Base-by-base conservation (phyloP, 2,113 vertebrate genomes). In the Gobiocypris rarus region DNA sequence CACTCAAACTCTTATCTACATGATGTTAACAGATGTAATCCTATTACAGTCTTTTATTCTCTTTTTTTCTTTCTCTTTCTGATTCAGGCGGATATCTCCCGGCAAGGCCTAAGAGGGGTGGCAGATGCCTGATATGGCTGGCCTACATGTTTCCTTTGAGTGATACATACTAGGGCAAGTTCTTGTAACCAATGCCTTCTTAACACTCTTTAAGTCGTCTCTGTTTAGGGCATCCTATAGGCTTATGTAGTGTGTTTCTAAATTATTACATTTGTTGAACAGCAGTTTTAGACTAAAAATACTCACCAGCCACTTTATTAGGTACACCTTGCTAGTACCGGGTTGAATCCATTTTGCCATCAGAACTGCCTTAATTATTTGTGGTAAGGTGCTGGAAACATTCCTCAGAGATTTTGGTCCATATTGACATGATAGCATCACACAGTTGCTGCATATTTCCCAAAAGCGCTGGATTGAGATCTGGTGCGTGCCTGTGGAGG, bases 11-110 rank as follows among this genome's bases (percentile, higher is more conserved):
- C 84, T 83, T 85, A 88, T 83, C 87, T 89, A 87, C 85, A 85
- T 78, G 88, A 89, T 87, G 89, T 88, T 90, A 91, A 89, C 90
- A 88, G 84, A 89, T 87, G 87, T 90, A 90, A 90, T 90, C 88
- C 90, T 86, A 90, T 90, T 91, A 89, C 75, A 83, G 78, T 67
- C 80, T 59, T 75, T 84, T 82, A 82, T 70, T 75, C 28, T 75
- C 45, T 69, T 22, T 63, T n/a, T 69, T 17, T 73, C 70, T 82
- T 26, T 31, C 75, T 75, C 31, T 75, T 26, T 63, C n/a, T 38
- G 45, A 63, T 38, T 13, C 82, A 50, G 78, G 28, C 63, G 2
- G 1, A 34, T 54, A 52, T 85, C 67, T 80, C 67, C 54, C 15
- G 3, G 63, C 63, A n/a, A 34, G 48, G 61, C 79, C 48, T 70